phyloP scores from a whole-genome alignment of 1,140 invertebrate genomes.

The Lepidotrigona ventralis region DNA sequence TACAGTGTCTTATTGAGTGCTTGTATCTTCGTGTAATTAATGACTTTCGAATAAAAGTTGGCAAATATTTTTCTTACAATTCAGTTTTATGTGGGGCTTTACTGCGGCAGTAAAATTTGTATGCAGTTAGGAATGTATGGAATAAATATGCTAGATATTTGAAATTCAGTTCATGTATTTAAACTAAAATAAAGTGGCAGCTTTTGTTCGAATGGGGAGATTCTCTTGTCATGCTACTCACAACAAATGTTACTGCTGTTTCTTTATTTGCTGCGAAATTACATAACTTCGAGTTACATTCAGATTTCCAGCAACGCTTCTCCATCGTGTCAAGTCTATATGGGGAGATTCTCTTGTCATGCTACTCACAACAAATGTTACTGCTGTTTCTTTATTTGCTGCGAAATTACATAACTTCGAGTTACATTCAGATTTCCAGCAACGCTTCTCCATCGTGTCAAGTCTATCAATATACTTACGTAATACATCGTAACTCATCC shows the following conservation, averaged over 20 bases:
- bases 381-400: background rate
- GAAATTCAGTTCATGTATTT: background rate
- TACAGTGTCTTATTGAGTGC: background rate
- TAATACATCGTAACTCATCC: background rate
- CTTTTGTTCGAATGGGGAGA: background rate
- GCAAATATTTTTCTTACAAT: background rate
- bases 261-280: background rate
- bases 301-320: background rate
- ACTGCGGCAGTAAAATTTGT: background rate
- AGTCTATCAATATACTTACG: constrained; percentile 1
- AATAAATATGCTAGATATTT: background rate
- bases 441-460: background rate
- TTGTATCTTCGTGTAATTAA: background rate
- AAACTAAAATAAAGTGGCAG: background rate
- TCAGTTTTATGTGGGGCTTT: background rate
- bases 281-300: background rate
- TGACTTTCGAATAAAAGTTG: background rate
- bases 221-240: background rate
- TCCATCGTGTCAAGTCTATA: too few species aligned
- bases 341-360: background rate
- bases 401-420: background rate
- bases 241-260: background rate
- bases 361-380: background rate
- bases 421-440: background rate
- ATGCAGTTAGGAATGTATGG: background rate